phyloP scores from a whole-genome alignment of 1,140 invertebrate species.

The Octopus bimaculoides region DNA sequence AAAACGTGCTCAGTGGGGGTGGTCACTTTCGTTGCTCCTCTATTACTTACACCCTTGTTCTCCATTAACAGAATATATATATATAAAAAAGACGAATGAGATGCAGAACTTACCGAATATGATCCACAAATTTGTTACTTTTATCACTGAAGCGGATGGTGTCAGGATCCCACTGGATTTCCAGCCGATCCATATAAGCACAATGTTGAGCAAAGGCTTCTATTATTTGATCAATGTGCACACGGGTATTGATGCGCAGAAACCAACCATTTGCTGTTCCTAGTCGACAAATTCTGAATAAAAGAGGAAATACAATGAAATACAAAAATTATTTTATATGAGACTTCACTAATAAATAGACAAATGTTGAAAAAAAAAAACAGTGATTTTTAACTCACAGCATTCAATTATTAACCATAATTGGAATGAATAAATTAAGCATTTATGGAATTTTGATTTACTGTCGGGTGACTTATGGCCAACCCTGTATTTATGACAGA shows the following conservation, averaged over 20 bases:
- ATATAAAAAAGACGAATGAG: not conserved
- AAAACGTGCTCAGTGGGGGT: no score
- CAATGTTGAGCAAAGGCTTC: slow-evolving; percentile 96
- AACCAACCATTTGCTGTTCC: slow-evolving; percentile 94
- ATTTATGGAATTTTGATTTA: no score
- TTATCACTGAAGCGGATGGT: slow-evolving; percentile 98
- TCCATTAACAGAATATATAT: no score
- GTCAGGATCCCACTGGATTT: slow-evolving; percentile 97
- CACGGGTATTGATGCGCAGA: slow-evolving; percentile 77
- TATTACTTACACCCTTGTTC: no score
- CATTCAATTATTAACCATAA: no score
- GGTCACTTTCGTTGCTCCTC: no score
- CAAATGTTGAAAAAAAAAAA: no score
- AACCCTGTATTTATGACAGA: no score
- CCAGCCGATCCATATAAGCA: slow-evolving; percentile 81
- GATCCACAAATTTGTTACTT: slow-evolving; percentile 78
- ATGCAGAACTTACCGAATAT: slow-evolving; percentile 48
- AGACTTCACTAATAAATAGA: no score
- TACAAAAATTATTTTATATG: not conserved
- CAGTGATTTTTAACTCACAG: no score
- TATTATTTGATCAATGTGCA: slow-evolving; percentile 92
- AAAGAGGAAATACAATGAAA: slow-evolving; percentile 6
- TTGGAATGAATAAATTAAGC: no score
- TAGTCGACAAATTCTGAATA: slow-evolving; percentile 88
- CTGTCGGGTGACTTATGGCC: no score